Evolutionary conservation across 2,888 invertebrate species (phyloP).

Genomic region (Parnassius mnemosyne): DNA sequence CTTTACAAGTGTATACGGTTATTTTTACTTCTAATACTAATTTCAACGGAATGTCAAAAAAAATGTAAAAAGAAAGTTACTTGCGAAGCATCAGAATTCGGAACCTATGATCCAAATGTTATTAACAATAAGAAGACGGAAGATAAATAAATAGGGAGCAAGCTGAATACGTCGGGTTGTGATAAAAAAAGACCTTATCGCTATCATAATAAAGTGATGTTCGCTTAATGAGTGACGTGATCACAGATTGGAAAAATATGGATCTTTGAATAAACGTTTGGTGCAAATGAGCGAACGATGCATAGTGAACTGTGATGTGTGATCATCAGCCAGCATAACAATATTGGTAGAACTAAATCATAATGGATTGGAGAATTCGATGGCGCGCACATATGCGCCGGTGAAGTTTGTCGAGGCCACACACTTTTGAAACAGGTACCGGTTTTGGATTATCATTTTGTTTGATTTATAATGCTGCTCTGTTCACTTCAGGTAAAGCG

Average conservation of each 20-base stretch:
- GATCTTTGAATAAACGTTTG: conserved; percentile 48
- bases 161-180: conserved; percentile 56
- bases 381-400: conserved; percentile 56
- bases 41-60: conserved; percentile 36
- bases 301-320: conserved; percentile 36
- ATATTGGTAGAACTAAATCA: conserved; percentile 38
- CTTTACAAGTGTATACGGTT: conserved; percentile 41
- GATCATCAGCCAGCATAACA: conserved; percentile 31
- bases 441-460: conserved; percentile 78
- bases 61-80: conserved; percentile 30
- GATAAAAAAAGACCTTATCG: conserved; percentile 56
- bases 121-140: conserved; percentile 67
- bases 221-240: conserved; percentile 41
- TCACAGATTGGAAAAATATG: conserved; percentile 55
- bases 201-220: conserved; percentile 47
- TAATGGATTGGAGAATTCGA: conserved; percentile 67
- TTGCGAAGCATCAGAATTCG: conserved; percentile 3
- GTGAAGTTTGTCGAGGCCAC: conserved; percentile 71
- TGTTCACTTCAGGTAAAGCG: conserved; percentile 45
- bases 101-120: conserved; percentile 41
- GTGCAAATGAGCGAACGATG: conserved; percentile 50
- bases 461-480: conserved; percentile 70
- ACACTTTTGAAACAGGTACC: conserved; percentile 77
- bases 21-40: conserved; percentile 28
- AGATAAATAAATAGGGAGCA: conserved; percentile 76